Conservation (phyloP, 2,888 invertebrate genomes). For the Gastracanthus pulcherrimus region DNA sequence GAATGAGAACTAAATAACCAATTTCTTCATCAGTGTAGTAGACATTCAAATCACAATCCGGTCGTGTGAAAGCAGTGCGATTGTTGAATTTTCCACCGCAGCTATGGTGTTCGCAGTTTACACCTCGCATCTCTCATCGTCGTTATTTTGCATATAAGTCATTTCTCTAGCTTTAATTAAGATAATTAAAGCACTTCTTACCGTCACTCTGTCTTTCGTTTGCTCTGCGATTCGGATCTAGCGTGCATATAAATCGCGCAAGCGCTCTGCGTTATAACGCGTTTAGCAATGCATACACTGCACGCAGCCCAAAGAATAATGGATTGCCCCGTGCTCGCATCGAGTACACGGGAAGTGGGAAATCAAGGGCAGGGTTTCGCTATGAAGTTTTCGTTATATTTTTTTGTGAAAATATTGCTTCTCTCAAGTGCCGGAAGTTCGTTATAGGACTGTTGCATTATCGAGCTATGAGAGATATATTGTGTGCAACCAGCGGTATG, state of each 20-base stretch:
- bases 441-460: constrained; percentile 8
- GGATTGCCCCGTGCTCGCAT: not conserved
- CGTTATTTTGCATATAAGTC: constrained; percentile 43
- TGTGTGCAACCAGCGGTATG: not conserved
- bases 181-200: constrained; percentile 30
- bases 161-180: constrained; percentile 40
- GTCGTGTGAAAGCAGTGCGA: constrained; percentile 31
- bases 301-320: not conserved
- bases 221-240: not conserved
- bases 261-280: not conserved
- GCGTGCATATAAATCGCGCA: constrained; percentile 9
- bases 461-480: not conserved
- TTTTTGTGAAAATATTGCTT: not conserved
- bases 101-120: too few species aligned
- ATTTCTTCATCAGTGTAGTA: too few species aligned
- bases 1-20: too few species aligned
- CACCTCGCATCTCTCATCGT: not conserved
- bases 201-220: not conserved
- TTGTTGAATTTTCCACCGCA: constrained; percentile 12
- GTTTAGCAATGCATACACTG: not conserved
- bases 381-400: not conserved
- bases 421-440: constrained; percentile 27
- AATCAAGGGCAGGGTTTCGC: constrained; percentile 37
- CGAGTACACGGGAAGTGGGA: not conserved
- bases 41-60: not conserved